Base-by-base conservation (phyloP, 2,113 vertebrate species). In the Tricholaema leucomelas region DNA sequence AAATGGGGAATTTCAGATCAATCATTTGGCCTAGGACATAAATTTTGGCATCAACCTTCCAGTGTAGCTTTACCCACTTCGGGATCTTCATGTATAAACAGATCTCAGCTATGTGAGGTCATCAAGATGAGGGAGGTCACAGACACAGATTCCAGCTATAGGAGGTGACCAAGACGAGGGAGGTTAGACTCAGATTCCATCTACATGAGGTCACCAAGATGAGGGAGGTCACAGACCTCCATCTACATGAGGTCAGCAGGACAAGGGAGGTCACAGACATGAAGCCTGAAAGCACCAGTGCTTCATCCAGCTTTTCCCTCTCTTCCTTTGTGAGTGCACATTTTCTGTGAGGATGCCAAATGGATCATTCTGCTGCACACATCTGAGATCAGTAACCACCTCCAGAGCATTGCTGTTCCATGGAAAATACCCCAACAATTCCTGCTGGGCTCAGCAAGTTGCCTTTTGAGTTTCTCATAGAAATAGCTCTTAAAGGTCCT, bases 351-450 rank as follows among this genome's bases (percentile, higher is more conserved):
- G 2, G 8, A 27, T 50, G 75, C 46, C 5, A 3, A 52, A 81
- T 40, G 2, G 0, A 40, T 63, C n/a, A 28, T 2, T 1, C 30
- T 25, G n/a, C 33, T 60, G 44, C 44, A 52, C 54, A 18, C 3
- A 1, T 66, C 67, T 48, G 38, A 52, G 46, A 80, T 94, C 86
- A 35, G 89, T 80, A 82, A 7, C 10, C 85, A 25, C 75, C 50
- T n/a, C 35, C 1, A 8, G 13, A 15, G 31, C 1, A 0, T 5
- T 38, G 30, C 18, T 10, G 8, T 4, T 77, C 15, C 0, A 75
- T 88, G 84, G 87, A 91, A 94, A 85, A 90, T 33, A 33, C 21
- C 90, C 80, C 10, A 2, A 7, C 54, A 15, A 63, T 19, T 48
- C 4, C 61, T 9, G 12, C 38, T 18, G 52, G 25, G n/a, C 50